These are phyloP conservation scores for Dicyrtoma fusca DNA, from an alignment of 2,888 invertebrate species.

Conservation along the genomic window DNA sequence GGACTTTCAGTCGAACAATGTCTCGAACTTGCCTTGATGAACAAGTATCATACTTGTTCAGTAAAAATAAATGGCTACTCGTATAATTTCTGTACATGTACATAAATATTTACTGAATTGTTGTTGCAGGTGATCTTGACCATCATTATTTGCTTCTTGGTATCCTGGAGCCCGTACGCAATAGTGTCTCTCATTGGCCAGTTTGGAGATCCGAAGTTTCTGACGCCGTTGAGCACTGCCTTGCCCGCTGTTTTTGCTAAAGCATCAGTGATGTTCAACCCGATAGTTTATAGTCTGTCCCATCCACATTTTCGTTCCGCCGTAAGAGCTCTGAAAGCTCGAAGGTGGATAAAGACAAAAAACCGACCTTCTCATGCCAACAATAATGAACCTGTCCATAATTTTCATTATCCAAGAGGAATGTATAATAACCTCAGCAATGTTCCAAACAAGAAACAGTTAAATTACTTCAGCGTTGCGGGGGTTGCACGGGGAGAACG, in stretches of 20 bases:
- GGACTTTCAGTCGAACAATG: too few relatives aligned
- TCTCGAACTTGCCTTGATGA: too few relatives aligned
- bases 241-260: constrained; percentile 62
- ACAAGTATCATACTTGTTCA: too few relatives aligned
- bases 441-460: too few relatives aligned
- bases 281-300: constrained; percentile 61
- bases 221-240: constrained; percentile 60
- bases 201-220: constrained; percentile 59
- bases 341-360: not conserved
- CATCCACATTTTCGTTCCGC: constrained; percentile 60
- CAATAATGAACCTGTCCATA: not conserved
- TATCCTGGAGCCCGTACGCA: constrained; percentile 63
- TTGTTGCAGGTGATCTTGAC: constrained; percentile 58
- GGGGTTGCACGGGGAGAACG: not conserved
- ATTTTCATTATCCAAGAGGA: not conserved
- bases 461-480: not conserved
- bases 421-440: not conserved
- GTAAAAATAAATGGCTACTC: too few relatives aligned
- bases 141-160: constrained; percentile 60
- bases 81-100: too few relatives aligned
- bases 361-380: not conserved
- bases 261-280: constrained; percentile 61
- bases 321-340: constrained; percentile 42
- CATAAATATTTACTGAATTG: too few relatives aligned
- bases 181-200: constrained; percentile 61